Percentiles rank a stretch among this genome's conserved stretches.
Evolutionary conservation across 2,797 vertebrate species (phyloP).

Genomic region (Lindbergichthys nudifrons): DNA sequence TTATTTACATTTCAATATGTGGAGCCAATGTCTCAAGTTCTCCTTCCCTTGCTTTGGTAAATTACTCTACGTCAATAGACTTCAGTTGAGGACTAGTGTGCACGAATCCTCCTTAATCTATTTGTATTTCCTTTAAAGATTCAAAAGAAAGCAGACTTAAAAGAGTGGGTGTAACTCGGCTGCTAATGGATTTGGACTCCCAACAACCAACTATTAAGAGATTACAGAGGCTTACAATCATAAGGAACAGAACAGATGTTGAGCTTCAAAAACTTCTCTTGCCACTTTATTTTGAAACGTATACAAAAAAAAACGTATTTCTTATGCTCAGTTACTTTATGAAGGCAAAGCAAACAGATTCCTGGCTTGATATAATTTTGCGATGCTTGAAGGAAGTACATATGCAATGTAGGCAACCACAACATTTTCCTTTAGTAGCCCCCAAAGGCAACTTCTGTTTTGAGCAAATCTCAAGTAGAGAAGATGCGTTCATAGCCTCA

Average conservation of each 20-base stretch:
- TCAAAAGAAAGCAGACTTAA: slow-evolving; percentile 28
- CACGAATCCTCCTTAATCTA: slow-evolving; percentile 19
- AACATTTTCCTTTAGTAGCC: slow-evolving; percentile 32
- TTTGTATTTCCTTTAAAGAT: slow-evolving; percentile 35
- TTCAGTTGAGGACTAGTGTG: slow-evolving; percentile 9
- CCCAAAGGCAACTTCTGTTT: slow-evolving; percentile 43
- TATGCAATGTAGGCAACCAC: slow-evolving; percentile 15
- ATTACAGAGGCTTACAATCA: slow-evolving; percentile 43
- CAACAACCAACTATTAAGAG: slow-evolving; percentile 47
- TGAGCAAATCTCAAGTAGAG: slow-evolving; percentile 29
- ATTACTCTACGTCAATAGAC: neutral
- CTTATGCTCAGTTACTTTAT: slow-evolving; percentile 17
- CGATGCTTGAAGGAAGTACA: slow-evolving; percentile 23
- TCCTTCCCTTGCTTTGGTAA: slow-evolving; percentile 22
- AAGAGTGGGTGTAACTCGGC: slow-evolving; percentile 17
- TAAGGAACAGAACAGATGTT: slow-evolving; percentile 44
- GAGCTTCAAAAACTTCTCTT: slow-evolving; percentile 33
- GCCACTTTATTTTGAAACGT: slow-evolving; percentile 33
- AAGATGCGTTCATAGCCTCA: slow-evolving; percentile 19
- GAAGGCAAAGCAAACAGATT: slow-evolving; percentile 5
- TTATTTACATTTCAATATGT: neutral
- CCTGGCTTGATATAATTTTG: slow-evolving; percentile 17
- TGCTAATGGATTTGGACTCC: slow-evolving; percentile 46
- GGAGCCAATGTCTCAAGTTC: neutral
- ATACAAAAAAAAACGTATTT: slow-evolving; percentile 3